These are phyloP conservation scores for Drosophila sproati DNA, from an alignment of 1,140 invertebrate genomes.

Conservation along the genomic window DNA sequence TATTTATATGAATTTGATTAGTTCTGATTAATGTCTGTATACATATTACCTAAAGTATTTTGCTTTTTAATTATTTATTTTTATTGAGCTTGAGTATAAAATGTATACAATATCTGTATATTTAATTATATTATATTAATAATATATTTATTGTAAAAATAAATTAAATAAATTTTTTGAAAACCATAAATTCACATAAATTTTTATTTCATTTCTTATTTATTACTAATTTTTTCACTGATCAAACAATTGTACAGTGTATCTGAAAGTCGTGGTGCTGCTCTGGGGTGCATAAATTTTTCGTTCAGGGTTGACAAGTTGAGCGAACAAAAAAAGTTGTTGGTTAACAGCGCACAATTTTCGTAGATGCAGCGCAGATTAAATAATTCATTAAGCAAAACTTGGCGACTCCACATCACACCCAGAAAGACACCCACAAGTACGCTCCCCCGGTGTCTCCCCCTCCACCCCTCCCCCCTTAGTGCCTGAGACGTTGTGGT, in stretches of 20 bases:
- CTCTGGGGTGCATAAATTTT: not conserved
- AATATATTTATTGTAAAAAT: too few species aligned
- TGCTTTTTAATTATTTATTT: too few species aligned
- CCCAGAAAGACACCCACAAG: not conserved
- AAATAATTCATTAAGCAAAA: conserved; percentile 80
- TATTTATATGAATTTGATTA: not conserved
- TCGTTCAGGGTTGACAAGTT: conserved; percentile 69
- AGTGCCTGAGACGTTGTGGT: conserved; percentile 4
- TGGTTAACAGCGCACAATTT: conserved; percentile 62
- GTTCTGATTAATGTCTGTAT: not conserved
- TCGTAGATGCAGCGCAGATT: conserved; percentile 67
- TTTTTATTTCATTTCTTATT: too few species aligned
- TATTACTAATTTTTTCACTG: not conserved
- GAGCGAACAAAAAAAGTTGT: conserved; percentile 62
- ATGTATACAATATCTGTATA: too few species aligned
- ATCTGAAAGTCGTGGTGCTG: not conserved
- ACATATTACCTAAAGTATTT: too few species aligned
- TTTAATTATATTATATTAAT: too few species aligned
- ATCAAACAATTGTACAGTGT: conserved; percentile 4
- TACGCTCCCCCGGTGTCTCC: not conserved
- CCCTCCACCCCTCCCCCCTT: not conserved
- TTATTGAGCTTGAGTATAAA: too few species aligned
- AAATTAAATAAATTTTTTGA: too few species aligned
- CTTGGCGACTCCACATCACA: conserved; percentile 46
- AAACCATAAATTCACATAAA: too few species aligned